Percentiles rank a stretch among this genome's conserved stretches.
phyloP scores from a whole-genome alignment of 1,140 invertebrate genomes.

The Euwallacea fornicatus region DNA sequence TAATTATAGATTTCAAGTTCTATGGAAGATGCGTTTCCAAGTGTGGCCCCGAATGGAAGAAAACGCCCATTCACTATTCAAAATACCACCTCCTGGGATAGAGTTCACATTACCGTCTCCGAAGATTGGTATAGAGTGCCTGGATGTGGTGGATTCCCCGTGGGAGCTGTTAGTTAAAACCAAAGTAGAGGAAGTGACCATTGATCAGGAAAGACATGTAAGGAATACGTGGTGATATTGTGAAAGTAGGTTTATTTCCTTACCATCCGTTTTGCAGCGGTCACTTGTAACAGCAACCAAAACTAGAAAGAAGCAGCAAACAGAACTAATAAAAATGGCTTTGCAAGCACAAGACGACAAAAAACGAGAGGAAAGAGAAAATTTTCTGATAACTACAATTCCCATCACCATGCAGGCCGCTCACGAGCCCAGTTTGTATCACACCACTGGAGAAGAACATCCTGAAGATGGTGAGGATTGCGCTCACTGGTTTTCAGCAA shows the following conservation, averaged over 20 bases:
- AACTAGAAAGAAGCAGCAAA: constrained; percentile 97
- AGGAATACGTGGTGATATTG: constrained; percentile 51
- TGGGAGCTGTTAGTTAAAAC: constrained; percentile 98
- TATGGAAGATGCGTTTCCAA: constrained; percentile 98
- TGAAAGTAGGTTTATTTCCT: constrained; percentile 11
- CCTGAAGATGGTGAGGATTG: constrained; percentile 67
- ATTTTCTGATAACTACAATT: constrained; percentile 95
- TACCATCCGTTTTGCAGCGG: constrained; percentile 63
- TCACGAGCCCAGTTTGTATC: constrained; percentile 91
- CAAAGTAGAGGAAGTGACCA: constrained; percentile 97
- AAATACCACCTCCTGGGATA: constrained; percentile 96
- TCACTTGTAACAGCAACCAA: constrained; percentile 98
- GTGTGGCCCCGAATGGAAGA: constrained; percentile 99
- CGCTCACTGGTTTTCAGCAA: no score
- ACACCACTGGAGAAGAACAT: constrained; percentile 77
- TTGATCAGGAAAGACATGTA: constrained; percentile 98
- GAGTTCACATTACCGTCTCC: constrained; percentile 99
- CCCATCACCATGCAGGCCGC: constrained; percentile 94
- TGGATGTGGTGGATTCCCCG: constrained; percentile 95
- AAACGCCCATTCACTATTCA: constrained; percentile 90
- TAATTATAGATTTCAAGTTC: constrained; percentile 75
- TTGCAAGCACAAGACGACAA: constrained; percentile 95
- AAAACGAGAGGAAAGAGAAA: constrained; percentile 89
- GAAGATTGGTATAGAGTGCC: constrained; percentile 93
- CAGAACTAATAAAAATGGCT: constrained; percentile 94